phyloP scores from a whole-genome alignment of 2,797 vertebrate genomes.

The Micromesistius poutassou region DNA sequence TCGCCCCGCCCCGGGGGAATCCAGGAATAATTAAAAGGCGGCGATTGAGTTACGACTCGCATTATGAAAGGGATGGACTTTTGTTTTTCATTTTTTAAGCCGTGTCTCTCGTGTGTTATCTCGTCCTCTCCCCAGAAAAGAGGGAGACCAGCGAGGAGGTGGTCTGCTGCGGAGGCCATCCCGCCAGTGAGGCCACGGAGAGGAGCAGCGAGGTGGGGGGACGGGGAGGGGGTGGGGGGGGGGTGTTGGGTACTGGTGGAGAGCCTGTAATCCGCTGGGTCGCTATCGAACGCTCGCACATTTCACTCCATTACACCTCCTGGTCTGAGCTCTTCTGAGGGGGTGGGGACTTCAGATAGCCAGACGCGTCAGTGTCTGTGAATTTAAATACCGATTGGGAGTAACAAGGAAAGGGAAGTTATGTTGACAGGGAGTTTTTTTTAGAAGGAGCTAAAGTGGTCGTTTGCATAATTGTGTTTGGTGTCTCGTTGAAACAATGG shows the following conservation, averaged over 20 bases:
- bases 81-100: background rate
- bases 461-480: background rate
- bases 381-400: background rate
- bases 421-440: background rate
- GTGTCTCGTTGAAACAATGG: background rate
- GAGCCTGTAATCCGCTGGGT: slow-evolving; percentile 39
- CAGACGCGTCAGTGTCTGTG: background rate
- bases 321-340: slow-evolving; percentile 5
- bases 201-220: slow-evolving; percentile 74
- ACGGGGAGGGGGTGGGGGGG: slow-evolving; percentile 41
- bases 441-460: background rate
- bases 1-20: background rate
- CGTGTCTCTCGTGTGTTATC: slow-evolving; percentile 7
- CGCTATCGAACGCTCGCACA: slow-evolving; percentile 38
- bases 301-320: slow-evolving; percentile 23
- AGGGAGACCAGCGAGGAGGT: slow-evolving; percentile 52
- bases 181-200: slow-evolving; percentile 73
- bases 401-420: background rate
- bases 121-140: slow-evolving; percentile 62
- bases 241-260: too few species aligned
- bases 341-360: background rate
- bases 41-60: background rate
- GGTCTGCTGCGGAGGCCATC: slow-evolving; percentile 52
- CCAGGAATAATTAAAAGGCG: background rate
- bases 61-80: background rate